Evolutionary conservation across 2,888 invertebrate genomes (phyloP).

Genomic region (Drosophila kambysellisi): DNA sequence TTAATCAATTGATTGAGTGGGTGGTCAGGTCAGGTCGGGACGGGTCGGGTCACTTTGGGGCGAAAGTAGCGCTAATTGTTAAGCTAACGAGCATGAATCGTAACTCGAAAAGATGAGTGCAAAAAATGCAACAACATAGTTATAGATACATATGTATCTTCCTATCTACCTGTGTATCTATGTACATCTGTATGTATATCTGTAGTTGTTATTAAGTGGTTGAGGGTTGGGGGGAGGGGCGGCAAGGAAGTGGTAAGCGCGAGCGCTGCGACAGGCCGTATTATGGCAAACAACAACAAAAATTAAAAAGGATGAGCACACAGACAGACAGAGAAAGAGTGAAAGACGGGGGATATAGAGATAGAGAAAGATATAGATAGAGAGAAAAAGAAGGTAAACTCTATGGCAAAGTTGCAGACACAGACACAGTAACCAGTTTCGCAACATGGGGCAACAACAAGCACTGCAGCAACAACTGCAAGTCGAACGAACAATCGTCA

Average conservation of each 20-base stretch:
- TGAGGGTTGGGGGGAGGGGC: background rate
- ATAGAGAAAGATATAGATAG: slow-evolving; percentile 1
- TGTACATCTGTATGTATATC: slow-evolving; percentile 10
- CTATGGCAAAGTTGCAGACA: slow-evolving; percentile 33
- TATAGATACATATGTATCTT: slow-evolving; percentile 6
- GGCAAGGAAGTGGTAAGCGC: slow-evolving; percentile 31
- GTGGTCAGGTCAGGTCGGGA: background rate
- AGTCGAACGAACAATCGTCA: slow-evolving; percentile 78
- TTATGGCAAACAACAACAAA: background rate
- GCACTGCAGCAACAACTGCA: slow-evolving; percentile 39
- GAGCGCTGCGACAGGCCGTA: slow-evolving; percentile 17
- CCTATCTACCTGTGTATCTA: slow-evolving; percentile 2
- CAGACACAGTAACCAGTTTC: slow-evolving; percentile 66
- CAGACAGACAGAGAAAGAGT: background rate
- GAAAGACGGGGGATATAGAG: background rate
- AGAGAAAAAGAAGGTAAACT: slow-evolving; percentile 7
- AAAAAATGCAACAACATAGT: background rate
- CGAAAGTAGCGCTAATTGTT: slow-evolving; percentile 11
- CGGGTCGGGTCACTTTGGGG: background rate
- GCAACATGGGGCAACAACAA: slow-evolving; percentile 45
- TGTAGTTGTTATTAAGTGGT: background rate
- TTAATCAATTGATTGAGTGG: background rate
- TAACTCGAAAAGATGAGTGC: slow-evolving; percentile 1
- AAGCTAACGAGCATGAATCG: slow-evolving; percentile 10
- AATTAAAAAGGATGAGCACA: slow-evolving; percentile 5